phyloP scores from a whole-genome alignment of 2,888 invertebrate species.

The Metacarcinus magister region DNA sequence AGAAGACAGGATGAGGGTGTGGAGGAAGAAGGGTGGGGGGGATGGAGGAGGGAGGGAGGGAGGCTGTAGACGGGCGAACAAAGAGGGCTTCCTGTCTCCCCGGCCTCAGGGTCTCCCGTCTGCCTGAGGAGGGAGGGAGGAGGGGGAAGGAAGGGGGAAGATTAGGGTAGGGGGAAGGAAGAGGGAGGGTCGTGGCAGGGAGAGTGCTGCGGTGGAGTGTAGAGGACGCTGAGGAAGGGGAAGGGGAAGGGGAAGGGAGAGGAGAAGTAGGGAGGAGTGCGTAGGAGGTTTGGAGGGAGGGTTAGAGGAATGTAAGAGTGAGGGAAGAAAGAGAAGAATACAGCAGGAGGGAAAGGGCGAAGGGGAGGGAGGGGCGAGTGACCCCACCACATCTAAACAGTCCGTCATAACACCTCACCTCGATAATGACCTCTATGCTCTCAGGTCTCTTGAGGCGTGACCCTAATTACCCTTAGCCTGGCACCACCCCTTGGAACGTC shows the following conservation, averaged over 20 bases:
- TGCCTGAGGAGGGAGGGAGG: not conserved
- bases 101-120: constrained; percentile 56
- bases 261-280: not conserved
- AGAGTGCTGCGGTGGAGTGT: constrained; percentile 41
- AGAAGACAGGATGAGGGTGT: not conserved
- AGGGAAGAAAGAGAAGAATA: constrained; percentile 3
- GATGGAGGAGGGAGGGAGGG: constrained; percentile 59
- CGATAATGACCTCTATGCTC: not conserved
- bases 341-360: constrained; percentile 26
- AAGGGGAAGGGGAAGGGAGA: not conserved
- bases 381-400: constrained; percentile 39
- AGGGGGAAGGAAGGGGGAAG: constrained; percentile 11
- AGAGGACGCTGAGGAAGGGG: not conserved
- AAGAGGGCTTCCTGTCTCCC: constrained; percentile 79
- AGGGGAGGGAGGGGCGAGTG: constrained; percentile 10
- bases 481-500: not conserved
- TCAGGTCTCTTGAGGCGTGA: not conserved
- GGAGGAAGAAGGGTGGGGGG: constrained; percentile 60
- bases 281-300: not conserved
- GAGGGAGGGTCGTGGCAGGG: constrained; percentile 68
- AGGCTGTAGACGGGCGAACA: constrained; percentile 74
- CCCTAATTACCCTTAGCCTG: not conserved
- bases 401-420: constrained; percentile 26
- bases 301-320: not conserved
- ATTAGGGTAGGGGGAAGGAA: constrained; percentile 43